A percentile compares a stretch with the other conserved stretches of the same genome.
Evolutionary conservation across 1,140 invertebrate species (phyloP).

Genomic region (Scaptomyza hsui): DNA sequence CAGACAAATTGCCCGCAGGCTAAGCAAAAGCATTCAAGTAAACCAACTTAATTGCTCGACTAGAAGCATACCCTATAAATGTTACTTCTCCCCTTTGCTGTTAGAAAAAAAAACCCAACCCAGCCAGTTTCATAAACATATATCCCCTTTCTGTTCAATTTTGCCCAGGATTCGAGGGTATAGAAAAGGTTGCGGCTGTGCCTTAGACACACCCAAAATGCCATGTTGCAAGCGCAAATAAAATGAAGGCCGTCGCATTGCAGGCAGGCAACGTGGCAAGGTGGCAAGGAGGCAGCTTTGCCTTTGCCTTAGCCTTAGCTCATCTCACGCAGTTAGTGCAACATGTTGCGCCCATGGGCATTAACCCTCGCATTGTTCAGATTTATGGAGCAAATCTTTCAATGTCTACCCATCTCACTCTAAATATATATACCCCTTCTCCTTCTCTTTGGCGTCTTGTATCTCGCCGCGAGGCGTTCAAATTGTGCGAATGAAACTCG

Average conservation of each 20-base stretch:
- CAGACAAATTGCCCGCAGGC: constrained; percentile 52
- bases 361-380: constrained; percentile 68
- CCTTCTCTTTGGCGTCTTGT: constrained; percentile 11
- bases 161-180: background rate
- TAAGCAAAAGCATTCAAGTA: constrained; percentile 4
- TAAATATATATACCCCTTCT: background rate
- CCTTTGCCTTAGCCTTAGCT: background rate
- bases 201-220: constrained; percentile 33
- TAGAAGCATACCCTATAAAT: too few species aligned
- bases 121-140: too few species aligned
- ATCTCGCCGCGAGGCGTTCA: constrained; percentile 36
- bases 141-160: background rate
- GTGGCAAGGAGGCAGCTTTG: background rate
- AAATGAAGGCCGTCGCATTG: background rate
- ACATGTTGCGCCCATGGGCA: constrained; percentile 43
- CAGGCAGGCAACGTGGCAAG: too few species aligned
- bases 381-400: constrained; percentile 76
- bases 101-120: too few species aligned
- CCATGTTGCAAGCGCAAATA: constrained; percentile 21
- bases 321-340: constrained; percentile 59
- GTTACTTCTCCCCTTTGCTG: too few species aligned
- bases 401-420: background rate
- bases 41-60: background rate
- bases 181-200: background rate
- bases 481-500: constrained; percentile 79